A percentile compares a stretch with the other conserved stretches of the same genome.
Evolutionary conservation across 2,888 invertebrate species (phyloP).

Genomic region (Athalia cordata): DNA sequence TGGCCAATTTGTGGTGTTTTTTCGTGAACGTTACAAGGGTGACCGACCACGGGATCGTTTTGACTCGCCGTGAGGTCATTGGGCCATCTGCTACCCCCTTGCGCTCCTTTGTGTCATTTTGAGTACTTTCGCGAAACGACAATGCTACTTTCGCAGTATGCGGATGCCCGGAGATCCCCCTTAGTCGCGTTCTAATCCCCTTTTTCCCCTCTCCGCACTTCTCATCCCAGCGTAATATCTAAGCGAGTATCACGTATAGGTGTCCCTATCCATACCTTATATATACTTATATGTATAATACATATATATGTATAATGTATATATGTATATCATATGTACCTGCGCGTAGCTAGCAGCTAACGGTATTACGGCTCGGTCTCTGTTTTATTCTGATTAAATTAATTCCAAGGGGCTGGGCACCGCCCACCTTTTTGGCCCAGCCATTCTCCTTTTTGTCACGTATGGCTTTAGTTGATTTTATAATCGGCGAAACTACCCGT

Average conservation of each 20-base stretch:
- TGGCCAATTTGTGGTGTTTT: constrained; percentile 48
- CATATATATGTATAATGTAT: background rate
- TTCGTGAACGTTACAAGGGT: constrained; percentile 37
- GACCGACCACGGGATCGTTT: constrained; percentile 28
- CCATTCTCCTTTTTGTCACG: constrained; percentile 62
- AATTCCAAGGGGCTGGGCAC: constrained; percentile 53
- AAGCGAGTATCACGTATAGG: constrained; percentile 42
- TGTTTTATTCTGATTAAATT: constrained; percentile 62
- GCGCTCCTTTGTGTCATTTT: constrained; percentile 38
- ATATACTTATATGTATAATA: constrained; percentile 10
- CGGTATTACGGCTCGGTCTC: constrained; percentile 53
- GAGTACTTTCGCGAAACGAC: constrained; percentile 39
- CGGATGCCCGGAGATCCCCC: constrained; percentile 28
- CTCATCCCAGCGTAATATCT: constrained; percentile 38
- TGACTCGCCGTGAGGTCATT: constrained; percentile 37
- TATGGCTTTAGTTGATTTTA: constrained; percentile 67
- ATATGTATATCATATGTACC: constrained; percentile 1
- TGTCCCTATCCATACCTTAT: too few species aligned
- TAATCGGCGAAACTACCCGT: constrained; percentile 63
- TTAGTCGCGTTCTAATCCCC: constrained; percentile 16
- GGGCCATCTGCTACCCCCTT: constrained; percentile 44
- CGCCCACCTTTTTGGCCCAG: constrained; percentile 43
- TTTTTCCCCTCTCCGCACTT: background rate
- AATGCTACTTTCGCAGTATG: constrained; percentile 27
- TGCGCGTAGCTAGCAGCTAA: constrained; percentile 51